phyloP scores from a whole-genome alignment of 92 coral and sea anemone species.

The Nematostella vectensis region DNA sequence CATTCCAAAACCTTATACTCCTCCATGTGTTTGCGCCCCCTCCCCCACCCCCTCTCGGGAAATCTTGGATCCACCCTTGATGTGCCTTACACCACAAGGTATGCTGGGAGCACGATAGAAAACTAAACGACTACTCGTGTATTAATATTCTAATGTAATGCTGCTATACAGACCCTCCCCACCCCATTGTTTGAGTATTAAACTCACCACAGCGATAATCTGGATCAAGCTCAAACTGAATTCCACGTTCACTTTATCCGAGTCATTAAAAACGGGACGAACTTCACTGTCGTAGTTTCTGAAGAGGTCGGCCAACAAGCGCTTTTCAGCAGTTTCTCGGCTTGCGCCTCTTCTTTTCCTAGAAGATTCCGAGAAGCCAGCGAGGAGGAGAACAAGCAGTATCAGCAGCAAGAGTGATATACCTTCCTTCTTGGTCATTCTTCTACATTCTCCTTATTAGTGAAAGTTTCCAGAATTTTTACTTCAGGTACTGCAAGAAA shows the following conservation, averaged over 20 bases:
- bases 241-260: slow-evolving; percentile 53
- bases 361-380: not conserved
- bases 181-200: too few relatives aligned
- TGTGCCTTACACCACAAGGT: too few relatives aligned
- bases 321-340: slow-evolving; percentile 55
- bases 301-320: slow-evolving; percentile 51
- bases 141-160: too few relatives aligned
- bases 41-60: too few relatives aligned
- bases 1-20: too few relatives aligned
- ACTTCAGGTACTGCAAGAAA: too few relatives aligned
- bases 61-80: too few relatives aligned
- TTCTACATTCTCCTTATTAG: slow-evolving; percentile 3
- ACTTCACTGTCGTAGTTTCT: slow-evolving; percentile 73
- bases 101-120: too few relatives aligned
- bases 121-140: too few relatives aligned
- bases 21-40: too few relatives aligned
- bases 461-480: too few relatives aligned
- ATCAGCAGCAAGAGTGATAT: not conserved
- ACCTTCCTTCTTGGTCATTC: not conserved
- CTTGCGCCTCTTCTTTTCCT: not conserved
- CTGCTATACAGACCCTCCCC: too few relatives aligned
- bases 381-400: not conserved
- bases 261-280: slow-evolving; percentile 59
- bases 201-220: slow-evolving; percentile 70
- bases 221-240: slow-evolving; percentile 69